Conservation (phyloP, 2,888 invertebrate genomes). For the Tridacna crocea region DNA sequence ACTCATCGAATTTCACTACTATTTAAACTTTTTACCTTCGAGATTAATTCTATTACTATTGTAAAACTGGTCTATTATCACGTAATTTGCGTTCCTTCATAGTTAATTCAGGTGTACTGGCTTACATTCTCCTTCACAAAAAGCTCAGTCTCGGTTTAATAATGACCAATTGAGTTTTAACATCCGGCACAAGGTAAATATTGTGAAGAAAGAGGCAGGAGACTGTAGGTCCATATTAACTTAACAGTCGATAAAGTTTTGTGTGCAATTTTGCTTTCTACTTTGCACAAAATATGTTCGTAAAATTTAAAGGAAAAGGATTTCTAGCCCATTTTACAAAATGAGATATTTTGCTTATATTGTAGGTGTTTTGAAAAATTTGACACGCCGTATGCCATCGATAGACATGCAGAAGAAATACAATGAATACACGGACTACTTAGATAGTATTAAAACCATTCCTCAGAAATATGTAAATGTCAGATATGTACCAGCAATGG, state of each 20-base stretch:
- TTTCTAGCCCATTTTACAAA: too few relatives aligned
- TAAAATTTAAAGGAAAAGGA: not conserved
- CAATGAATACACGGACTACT: constrained; percentile 8
- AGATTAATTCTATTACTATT: too few relatives aligned
- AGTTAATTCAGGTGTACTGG: too few relatives aligned
- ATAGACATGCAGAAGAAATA: not conserved
- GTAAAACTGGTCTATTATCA: too few relatives aligned
- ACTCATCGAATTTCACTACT: too few relatives aligned
- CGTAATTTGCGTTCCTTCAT: too few relatives aligned
- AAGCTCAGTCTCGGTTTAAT: too few relatives aligned
- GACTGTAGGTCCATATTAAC: not conserved
- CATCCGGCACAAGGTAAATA: too few relatives aligned
- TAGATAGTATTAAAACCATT: not conserved
- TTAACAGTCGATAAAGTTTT: not conserved
- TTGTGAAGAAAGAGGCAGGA: not conserved
- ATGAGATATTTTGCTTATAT: not conserved
- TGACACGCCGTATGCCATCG: not conserved
- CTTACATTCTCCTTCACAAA: too few relatives aligned
- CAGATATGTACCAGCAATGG: constrained; percentile 13
- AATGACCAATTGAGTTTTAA: too few relatives aligned
- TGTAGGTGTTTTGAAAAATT: not conserved
- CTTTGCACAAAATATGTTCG: not conserved
- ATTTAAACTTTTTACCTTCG: too few relatives aligned
- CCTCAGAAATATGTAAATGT: constrained; percentile 5
- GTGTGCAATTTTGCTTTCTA: not conserved